phyloP scores from a whole-genome alignment of 1,140 invertebrate species.

The Steinernema khuongi region DNA sequence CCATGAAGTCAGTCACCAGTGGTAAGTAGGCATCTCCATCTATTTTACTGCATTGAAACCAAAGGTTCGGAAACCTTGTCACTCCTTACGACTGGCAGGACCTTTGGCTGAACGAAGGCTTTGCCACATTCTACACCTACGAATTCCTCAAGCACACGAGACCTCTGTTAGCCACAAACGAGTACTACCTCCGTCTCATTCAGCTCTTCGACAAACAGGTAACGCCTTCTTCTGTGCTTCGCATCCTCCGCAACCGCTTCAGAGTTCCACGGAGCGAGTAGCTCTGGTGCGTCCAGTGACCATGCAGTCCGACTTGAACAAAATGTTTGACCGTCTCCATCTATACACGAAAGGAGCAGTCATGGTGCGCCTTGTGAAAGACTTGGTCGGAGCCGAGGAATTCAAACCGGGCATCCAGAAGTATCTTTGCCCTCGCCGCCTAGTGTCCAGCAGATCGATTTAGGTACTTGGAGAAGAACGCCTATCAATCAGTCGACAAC shows the following conservation, averaged over 20 bases:
- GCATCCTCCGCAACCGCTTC: conserved; percentile 7
- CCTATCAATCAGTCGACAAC: conserved; percentile 48
- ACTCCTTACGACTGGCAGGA: conserved; percentile 63
- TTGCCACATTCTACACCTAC: conserved; percentile 60
- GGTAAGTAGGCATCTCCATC: not conserved
- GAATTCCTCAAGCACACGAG: conserved; percentile 47
- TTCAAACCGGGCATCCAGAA: conserved; percentile 46
- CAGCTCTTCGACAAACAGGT: conserved; percentile 41
- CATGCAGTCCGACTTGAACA: conserved; percentile 38
- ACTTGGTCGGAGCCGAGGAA: conserved; percentile 44
- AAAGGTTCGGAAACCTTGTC: conserved; percentile 63
- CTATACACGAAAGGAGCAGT: conserved; percentile 54
- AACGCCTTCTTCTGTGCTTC: not conserved
- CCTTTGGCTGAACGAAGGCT: conserved; percentile 63
- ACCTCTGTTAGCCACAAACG: conserved; percentile 50
- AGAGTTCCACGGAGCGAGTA: conserved; percentile 23
- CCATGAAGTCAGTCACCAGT: conserved; percentile 47
- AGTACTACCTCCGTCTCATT: conserved; percentile 43
- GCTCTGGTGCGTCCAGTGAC: conserved; percentile 29
- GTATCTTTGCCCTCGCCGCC: conserved; percentile 18
- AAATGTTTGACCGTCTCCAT: conserved; percentile 48
- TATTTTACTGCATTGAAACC: conserved; percentile 11
- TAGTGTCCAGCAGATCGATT: conserved; percentile 14
- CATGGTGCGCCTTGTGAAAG: conserved; percentile 49
- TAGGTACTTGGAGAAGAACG: conserved; percentile 47